Conservation (phyloP, 2,113 vertebrate genomes). For the Rhinichthys klamathensis region DNA sequence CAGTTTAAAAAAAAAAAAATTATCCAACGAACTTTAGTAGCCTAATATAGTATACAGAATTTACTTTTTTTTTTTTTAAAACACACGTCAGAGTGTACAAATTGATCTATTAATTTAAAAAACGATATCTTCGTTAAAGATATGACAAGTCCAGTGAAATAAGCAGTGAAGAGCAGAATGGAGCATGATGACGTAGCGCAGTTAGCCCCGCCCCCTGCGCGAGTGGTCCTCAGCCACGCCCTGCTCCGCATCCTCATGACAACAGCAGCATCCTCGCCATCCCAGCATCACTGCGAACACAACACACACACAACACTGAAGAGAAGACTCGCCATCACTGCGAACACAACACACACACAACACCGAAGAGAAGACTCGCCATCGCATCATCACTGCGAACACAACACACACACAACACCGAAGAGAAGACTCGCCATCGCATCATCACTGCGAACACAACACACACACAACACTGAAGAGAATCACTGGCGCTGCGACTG, state of each 20-base stretch:
- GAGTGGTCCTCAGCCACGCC: constrained; percentile 20
- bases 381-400: not conserved
- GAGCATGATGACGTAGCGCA: rapidly evolving
- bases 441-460: not conserved
- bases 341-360: no score
- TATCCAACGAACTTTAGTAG: no score
- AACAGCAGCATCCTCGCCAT: constrained; percentile 27
- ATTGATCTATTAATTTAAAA: no score
- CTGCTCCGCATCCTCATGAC: constrained; percentile 37
- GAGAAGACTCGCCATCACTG: no score
- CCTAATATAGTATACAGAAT: no score
- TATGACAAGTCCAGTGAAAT: not conserved
- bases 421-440: not conserved
- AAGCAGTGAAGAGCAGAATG: not conserved
- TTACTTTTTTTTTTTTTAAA: no score
- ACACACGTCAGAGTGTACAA: no score
- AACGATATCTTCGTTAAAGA: no score
- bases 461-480: not conserved
- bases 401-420: no score
- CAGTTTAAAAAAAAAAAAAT: no score
- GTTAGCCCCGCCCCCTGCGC: not conserved
- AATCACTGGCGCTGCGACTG: no score
- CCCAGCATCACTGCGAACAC: not conserved
- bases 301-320: not conserved
- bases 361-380: not conserved